These are phyloP conservation scores for Columba guinea DNA, from an alignment of 2,797 vertebrate species.

Conservation along the genomic window DNA sequence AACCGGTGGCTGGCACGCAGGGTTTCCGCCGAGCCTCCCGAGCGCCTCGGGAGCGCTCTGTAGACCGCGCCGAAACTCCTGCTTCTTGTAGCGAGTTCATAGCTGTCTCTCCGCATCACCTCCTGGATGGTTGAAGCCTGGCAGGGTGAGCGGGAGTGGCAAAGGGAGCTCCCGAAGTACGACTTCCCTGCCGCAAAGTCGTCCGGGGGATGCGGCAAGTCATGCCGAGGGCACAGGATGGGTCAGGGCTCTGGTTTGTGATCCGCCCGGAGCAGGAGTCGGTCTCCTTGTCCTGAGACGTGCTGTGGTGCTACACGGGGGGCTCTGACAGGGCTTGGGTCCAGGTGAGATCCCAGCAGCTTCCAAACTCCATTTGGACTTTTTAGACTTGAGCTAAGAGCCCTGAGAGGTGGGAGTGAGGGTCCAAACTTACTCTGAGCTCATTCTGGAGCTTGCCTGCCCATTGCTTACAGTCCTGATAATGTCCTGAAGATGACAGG, in stretches of 20 bases:
- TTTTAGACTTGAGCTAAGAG: not conserved
- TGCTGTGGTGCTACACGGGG: rapidly evolving
- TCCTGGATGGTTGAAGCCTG: not conserved
- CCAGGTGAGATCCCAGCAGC: not conserved
- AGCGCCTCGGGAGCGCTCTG: not conserved
- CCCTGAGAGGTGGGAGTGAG: not conserved
- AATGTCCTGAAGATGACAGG: not conserved
- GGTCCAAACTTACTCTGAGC: not conserved
- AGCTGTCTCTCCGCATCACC: not conserved
- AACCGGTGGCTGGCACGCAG: not conserved
- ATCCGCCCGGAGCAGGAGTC: rapidly evolving
- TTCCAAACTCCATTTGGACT: not conserved
- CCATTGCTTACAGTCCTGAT: rapidly evolving
- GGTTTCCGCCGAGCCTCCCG: rapidly evolving
- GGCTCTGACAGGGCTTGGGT: not conserved
- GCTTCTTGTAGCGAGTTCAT: not conserved
- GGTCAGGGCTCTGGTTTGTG: not conserved
- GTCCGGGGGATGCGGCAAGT: rapidly evolving
- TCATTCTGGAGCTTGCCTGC: not conserved
- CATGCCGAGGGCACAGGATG: rapidly evolving
- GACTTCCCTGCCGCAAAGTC: rapidly evolving
- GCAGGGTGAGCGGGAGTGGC: rapidly evolving
- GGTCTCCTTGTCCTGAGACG: rapidly evolving
- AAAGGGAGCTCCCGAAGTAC: rapidly evolving
- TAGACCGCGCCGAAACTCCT: not conserved